Evolutionary conservation across 2,113 vertebrate genomes (phyloP), one percentile per base, ranked within the genome.

Genomic region (Mesembrinibis cayennensis): DNA sequence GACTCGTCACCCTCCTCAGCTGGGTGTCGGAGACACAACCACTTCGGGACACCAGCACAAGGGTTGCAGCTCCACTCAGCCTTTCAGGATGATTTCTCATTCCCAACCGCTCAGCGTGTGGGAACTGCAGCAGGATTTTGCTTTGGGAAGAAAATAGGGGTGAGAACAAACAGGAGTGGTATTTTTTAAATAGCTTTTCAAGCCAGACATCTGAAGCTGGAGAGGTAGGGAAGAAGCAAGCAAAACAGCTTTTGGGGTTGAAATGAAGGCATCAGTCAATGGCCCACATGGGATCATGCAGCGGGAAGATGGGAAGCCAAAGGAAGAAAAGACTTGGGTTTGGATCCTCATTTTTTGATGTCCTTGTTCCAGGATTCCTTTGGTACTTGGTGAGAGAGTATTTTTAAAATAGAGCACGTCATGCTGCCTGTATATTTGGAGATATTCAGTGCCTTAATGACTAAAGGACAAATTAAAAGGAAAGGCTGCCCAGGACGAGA

Each of bases 81-180:
- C 32, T 79, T 76, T 65, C 6, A 6, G 45, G 63, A 19, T n/a
- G 12, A 38, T 55, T 90, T 83, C 42, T 81, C 55, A 6, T 89
- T 82, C 59, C 36, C 13, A 79, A 0, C 25, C 3, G 1, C 47
- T 71, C 38, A 13, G 27, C 0, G 1, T 0, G 0, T 50, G 25
- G 67, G 82, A 87, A 59, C 16, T 52, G 42, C 36, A 81, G 62
- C 29, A 42, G 27, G 59, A 78, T 88, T 42, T 81, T 16, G 2
- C 34, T 83, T 50, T 40, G 50, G 32, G 55, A 65, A 74, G n/a
- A 67, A 93, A 82, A 42, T 1, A 67, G 25, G 26, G 7, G 11
- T 53, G 34, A 90, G 53, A 63, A 86, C 42, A 25, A 89, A 81
- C 13, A 85, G 74, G 6, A 89, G 26, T 2, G 22, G 8, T 70